Evolutionary conservation across 2,888 invertebrate species (phyloP), one percentile per base, ranked within the genome.

Genomic region (Ophonus ardosiacus): DNA sequence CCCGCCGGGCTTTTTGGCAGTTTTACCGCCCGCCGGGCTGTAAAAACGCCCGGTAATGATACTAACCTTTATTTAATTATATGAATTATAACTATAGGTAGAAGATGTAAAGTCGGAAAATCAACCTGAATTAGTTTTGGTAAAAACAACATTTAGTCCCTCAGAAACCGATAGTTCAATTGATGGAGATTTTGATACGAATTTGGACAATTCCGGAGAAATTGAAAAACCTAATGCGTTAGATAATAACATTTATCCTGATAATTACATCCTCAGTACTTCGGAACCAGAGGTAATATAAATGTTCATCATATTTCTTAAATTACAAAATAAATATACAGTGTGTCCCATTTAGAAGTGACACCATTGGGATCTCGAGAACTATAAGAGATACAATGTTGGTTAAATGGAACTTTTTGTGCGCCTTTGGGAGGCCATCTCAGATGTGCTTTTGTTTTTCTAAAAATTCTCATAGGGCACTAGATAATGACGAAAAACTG

Each of bases 131-230:
- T 17, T 65, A 51, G 65, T 43, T 24, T 40, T 57, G n/a, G 78
- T 65, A 0, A 79, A 84, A 79, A 79, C 78, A 56, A 56, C 38
- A 8, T 80, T 80, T 21, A 85, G 85, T 71, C 24, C 68, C 8
- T 71, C 80, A 3, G 79, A 79, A 7, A 59, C 56, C 8, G 85
- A 85, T 15, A 80, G 80, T 15, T 80, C 80, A 17, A 85, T 79
- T 71, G 85, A 85, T 56, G 10, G 57, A 17, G 85, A 85, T 40
- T 85, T 71, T 21, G 85, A 85, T 18, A n/a, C 80, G 5, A 83
- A 59, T 76, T 21, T 61, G 18, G 74, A 59, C 63, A n/a, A 31
- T 15, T 57, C 81, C 18, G 21, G 10, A 3, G 82, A 56, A 31
- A 31, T 31, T 24, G 82, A 82, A 51, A 82, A 51, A 51, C 43